Percentiles rank a stretch among this genome's conserved stretches.
Conservation (phyloP, 1,140 invertebrate species). For the Andrena cerasifolii region DNA sequence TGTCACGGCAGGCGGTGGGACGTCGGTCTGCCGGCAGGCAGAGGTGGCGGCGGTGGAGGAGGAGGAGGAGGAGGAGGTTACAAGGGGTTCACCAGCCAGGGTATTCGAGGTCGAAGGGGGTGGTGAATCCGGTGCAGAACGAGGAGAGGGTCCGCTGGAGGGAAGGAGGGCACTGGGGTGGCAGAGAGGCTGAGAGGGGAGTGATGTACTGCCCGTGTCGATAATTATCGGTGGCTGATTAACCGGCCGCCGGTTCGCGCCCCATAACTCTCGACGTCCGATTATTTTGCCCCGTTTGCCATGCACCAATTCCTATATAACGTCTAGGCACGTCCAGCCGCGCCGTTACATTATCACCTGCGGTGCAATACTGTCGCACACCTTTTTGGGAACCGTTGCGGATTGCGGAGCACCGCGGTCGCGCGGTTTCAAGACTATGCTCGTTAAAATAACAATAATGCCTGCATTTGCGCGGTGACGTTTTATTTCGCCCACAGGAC, state of each 20-base stretch:
- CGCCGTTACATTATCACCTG: constrained; percentile 66
- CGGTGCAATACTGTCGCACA: constrained; percentile 53
- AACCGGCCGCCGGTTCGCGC: constrained; percentile 82
- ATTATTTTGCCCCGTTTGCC: constrained; percentile 81
- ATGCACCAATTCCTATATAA: constrained; percentile 79
- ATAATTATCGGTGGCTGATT: constrained; percentile 83
- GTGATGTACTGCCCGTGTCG: constrained; percentile 82
- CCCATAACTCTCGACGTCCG: constrained; percentile 82
- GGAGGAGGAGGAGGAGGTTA: constrained; percentile 26
- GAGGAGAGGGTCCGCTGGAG: constrained; percentile 51
- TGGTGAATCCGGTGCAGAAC: constrained; percentile 55
- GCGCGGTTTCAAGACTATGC: constrained; percentile 34
- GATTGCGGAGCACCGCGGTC: constrained; percentile 47
- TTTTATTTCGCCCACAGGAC: neutral
- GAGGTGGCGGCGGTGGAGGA: constrained; percentile 51
- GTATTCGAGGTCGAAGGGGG: constrained; percentile 29
- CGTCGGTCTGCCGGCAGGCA: constrained; percentile 65
- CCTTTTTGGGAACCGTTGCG: constrained; percentile 61
- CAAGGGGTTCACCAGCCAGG: constrained; percentile 57
- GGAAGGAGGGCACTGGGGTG: constrained; percentile 60
- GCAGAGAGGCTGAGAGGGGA: constrained; percentile 67
- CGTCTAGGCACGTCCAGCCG: constrained; percentile 70
- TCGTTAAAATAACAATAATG: constrained; percentile 51
- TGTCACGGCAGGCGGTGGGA: constrained; percentile 78
- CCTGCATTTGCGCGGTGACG: too few relatives aligned